Percentiles rank a stretch among this genome's conserved stretches.
These are phyloP conservation scores for Myrmecobius fasciatus DNA, from an alignment of 2,113 vertebrate species.

Conservation along the genomic window DNA sequence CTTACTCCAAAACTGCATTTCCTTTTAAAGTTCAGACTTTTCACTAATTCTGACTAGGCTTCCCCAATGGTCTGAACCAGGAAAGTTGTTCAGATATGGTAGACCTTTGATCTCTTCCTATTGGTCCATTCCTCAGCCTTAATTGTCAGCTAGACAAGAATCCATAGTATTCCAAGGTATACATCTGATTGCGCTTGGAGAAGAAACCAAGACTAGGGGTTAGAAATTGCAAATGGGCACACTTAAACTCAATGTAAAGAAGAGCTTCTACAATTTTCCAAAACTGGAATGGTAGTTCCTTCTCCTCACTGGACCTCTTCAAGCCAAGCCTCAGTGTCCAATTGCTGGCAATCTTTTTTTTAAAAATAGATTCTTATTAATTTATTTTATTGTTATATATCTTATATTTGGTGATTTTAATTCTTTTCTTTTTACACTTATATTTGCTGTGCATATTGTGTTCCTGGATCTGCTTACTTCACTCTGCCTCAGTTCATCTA, in stretches of 20 bases:
- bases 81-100: not conserved
- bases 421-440: not conserved
- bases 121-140: not conserved
- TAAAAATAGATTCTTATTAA: not conserved
- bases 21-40: not conserved
- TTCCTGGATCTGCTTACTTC: not conserved
- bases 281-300: not conserved
- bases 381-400: not conserved
- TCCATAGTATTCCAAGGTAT: not conserved
- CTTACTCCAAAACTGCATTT: not conserved
- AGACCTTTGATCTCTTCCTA: not conserved
- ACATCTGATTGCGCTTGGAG: not conserved
- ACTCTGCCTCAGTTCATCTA: not conserved
- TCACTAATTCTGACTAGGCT: not conserved
- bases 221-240: not conserved
- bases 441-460: not conserved
- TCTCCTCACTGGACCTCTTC: not conserved
- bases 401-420: not conserved
- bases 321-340: not conserved
- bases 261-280: not conserved
- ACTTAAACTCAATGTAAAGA: not conserved
- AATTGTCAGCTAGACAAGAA: not conserved
- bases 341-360: not conserved
- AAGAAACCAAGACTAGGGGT: not conserved
- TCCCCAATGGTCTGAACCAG: not conserved